A percentile compares a stretch with the other conserved stretches of the same genome.
Evolutionary conservation across 2,113 vertebrate species (phyloP).

Genomic region (Eurypyga helias): DNA sequence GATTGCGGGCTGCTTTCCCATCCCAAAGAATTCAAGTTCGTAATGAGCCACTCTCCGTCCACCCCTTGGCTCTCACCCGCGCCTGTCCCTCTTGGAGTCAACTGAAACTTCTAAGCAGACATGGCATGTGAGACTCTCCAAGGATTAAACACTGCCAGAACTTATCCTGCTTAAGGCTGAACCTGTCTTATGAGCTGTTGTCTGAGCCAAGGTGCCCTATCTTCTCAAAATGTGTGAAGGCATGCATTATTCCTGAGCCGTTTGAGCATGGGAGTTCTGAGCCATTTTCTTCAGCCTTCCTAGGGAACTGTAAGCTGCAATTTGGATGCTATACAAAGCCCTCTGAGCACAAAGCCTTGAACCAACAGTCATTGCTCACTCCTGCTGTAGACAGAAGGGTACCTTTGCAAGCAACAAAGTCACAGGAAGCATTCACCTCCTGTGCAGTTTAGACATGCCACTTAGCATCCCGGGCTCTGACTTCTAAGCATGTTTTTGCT

Average conservation of each 20-base stretch:
- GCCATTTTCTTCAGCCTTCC: neutral
- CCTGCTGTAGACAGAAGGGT: neutral
- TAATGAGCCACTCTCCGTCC: neutral
- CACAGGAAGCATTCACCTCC: neutral
- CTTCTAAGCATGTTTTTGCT: slow-evolving; percentile 9
- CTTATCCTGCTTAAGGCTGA: neutral
- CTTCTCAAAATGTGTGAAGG: neutral
- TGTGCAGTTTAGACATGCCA: neutral
- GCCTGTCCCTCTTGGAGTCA: neutral
- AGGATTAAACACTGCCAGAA: neutral
- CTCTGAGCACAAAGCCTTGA: neutral
- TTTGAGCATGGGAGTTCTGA: neutral
- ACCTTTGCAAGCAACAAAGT: neutral
- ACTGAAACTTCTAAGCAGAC: neutral
- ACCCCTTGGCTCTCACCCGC: neutral
- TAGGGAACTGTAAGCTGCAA: neutral
- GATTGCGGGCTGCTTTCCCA: neutral
- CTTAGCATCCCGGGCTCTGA: neutral
- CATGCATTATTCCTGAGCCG: neutral
- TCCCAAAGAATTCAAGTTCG: neutral
- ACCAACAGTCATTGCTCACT: neutral
- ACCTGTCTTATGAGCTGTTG: neutral
- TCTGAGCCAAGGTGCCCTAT: neutral
- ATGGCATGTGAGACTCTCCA: neutral
- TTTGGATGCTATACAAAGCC: slow-evolving; percentile 15